Base-by-base conservation (phyloP, 2,113 vertebrate genomes). In the Corydoras maculifer region DNA sequence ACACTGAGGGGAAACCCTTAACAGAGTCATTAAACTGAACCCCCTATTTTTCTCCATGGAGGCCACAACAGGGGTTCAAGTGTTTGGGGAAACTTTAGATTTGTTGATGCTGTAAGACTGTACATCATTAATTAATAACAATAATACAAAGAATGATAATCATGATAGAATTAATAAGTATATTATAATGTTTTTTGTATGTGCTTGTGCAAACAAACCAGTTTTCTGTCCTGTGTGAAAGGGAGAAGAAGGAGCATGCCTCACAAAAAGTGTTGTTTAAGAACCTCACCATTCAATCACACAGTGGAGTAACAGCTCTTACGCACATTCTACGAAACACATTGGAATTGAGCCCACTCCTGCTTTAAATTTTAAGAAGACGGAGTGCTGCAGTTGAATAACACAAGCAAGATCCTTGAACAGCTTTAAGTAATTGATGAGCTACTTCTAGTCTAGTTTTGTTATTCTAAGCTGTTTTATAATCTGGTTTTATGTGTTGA, bases 1-100 rank as follows among this genome's bases (percentile, higher is more conserved):
- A 77, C 73, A 79, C 65, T 54, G 70, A 74, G 70, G 79, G 79
- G 76, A 80, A 77, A 64, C 71, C 73, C 76, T 80, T 77, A 77
- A 77, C 63, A 58, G 58, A 75, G 69, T 75, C 60, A 61, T 80
- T 76, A 79, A 79, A 75, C n/a, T 50, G 59, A 77, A 74, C 69
- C 78, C 73, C 62, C 55, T 69, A 58, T 69, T 78, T 76, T 79
- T 73, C 69, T 70, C 75, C 43, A 75, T n/a, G 53, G 77, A 73
- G 66, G 77, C 74, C 74, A 65, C 58, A 58, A 76, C 74, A 70
- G 77, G 74, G 70, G 51, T 65, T 67, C 43, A 59, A 70, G 69
- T 76, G 74, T 79, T 79, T 76, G 70, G 74, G 74, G 75, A 75
- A 79, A 65, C 68, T 75, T 62, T 59, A 63, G 60, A 65, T 32